Evolutionary conservation across 2,888 invertebrate genomes (phyloP).

Genomic region (Drosophila melanocephala): DNA sequence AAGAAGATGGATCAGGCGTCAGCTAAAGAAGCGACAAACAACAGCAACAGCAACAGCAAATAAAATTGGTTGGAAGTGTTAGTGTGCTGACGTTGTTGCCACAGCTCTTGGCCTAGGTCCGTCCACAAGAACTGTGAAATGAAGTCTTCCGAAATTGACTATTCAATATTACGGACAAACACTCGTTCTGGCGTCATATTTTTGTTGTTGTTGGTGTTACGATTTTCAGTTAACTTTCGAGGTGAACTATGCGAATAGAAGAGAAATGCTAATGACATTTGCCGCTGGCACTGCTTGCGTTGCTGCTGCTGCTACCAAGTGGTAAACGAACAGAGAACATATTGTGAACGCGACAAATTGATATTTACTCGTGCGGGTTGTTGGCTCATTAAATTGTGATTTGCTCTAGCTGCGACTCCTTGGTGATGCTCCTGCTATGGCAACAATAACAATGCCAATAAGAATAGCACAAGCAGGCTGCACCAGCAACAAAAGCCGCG

Average conservation of each 20-base stretch:
- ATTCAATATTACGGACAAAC: conserved; percentile 9
- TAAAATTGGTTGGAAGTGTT: conserved; percentile 26
- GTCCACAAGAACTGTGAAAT: neutral
- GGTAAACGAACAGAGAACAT: conserved; percentile 25
- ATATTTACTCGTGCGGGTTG: conserved; percentile 54
- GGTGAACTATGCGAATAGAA: conserved; percentile 34
- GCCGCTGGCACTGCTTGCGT: conserved; percentile 1
- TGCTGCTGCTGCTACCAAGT: conserved; percentile 12
- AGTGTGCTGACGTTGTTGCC: conserved; percentile 5
- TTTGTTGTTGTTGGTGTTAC: conserved; percentile 8
- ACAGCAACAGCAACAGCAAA: conserved; percentile 7
- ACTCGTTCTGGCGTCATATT: neutral
- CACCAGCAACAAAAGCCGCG: conserved; percentile 13
- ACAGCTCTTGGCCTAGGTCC: conserved; percentile 16
- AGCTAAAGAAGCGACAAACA: conserved; percentile 28
- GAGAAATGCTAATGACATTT: conserved; percentile 17
- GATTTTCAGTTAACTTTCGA: conserved; percentile 14
- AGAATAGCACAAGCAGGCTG: neutral
- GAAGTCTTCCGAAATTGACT: conserved; percentile 1
- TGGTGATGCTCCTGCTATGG: conserved; percentile 5
- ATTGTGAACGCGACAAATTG: conserved; percentile 21
- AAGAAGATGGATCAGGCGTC: conserved; percentile 18
- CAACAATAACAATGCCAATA: conserved; percentile 19
- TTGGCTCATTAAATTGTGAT: conserved; percentile 34
- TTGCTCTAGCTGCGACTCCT: conserved; percentile 5